These are phyloP conservation scores for Solea solea DNA, from an alignment of 2,113 vertebrate genomes.

Conservation along the genomic window DNA sequence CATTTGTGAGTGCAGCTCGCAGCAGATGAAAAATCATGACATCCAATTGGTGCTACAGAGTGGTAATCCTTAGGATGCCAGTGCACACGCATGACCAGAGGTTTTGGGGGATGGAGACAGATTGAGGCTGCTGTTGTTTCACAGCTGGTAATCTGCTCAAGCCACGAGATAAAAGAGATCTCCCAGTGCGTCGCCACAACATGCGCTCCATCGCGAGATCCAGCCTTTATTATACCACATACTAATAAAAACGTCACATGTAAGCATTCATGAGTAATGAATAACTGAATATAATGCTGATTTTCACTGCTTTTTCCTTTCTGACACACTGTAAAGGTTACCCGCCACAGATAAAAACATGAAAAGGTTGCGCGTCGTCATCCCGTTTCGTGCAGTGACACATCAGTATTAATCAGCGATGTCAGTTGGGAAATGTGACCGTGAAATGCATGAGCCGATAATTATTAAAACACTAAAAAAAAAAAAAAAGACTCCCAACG, in stretches of 20 bases:
- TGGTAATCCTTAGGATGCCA: constrained; percentile 39
- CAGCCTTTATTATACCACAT: constrained; percentile 23
- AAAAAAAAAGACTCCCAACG: neutral
- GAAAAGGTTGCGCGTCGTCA: constrained; percentile 23
- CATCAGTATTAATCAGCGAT: constrained; percentile 32
- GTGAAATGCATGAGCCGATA: constrained; percentile 33
- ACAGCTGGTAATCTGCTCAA: constrained; percentile 58
- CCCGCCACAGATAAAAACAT: constrained; percentile 8
- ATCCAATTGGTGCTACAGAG: constrained; percentile 36
- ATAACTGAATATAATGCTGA: neutral
- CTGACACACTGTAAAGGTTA: constrained; percentile 24
- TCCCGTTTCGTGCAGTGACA: constrained; percentile 41
- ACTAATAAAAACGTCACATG: constrained; percentile 5
- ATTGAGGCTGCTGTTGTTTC: constrained; percentile 44
- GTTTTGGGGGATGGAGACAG: constrained; percentile 38
- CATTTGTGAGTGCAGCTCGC: constrained; percentile 6
- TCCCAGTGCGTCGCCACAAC: constrained; percentile 32
- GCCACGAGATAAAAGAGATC: constrained; percentile 49
- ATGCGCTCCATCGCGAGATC: constrained; percentile 29
- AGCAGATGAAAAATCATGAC: constrained; percentile 41
- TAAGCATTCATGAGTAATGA: constrained; percentile 11
- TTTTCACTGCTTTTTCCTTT: neutral
- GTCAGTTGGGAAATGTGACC: constrained; percentile 44
- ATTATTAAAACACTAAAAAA: no score
- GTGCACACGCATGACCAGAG: constrained; percentile 37